Evolutionary conservation across 2,797 vertebrate genomes (phyloP).

Genomic region (Buphagus erythrorhynchus): DNA sequence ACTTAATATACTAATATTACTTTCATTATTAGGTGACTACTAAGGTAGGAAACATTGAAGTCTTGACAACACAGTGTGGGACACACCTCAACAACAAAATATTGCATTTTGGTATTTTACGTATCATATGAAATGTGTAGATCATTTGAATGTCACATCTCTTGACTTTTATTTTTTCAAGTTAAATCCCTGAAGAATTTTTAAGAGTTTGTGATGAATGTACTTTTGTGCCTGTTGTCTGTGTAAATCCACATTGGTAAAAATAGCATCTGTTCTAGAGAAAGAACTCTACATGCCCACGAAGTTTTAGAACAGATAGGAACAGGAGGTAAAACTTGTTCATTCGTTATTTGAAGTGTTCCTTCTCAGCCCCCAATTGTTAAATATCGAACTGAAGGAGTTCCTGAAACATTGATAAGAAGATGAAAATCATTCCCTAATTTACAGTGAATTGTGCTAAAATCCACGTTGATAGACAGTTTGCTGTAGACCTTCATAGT

Average conservation of each 20-base stretch:
- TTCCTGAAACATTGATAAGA: conserved; percentile 60
- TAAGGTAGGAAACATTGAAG: not conserved
- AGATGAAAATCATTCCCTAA: conserved; percentile 65
- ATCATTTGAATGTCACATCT: not conserved
- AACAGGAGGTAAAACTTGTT: conserved; percentile 1
- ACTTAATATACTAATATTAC: conserved; percentile 31
- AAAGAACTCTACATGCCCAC: not conserved
- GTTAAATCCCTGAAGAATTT: not conserved
- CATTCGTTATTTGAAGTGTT: conserved; percentile 41
- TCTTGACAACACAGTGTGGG: not conserved
- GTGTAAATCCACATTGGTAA: not conserved
- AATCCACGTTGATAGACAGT: conserved; percentile 63
- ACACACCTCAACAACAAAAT: not conserved
- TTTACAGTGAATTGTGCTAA: conserved; percentile 68
- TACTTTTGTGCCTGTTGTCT: not conserved
- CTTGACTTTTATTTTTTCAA: not conserved
- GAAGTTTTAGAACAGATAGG: not conserved
- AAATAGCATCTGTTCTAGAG: not conserved
- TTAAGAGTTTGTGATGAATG: not conserved
- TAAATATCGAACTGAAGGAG: conserved; percentile 59
- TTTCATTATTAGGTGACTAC: not conserved
- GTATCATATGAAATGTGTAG: not conserved
- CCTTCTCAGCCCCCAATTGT: conserved; percentile 31
- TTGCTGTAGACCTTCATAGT: conserved; percentile 61
- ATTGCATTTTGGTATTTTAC: not conserved